A percentile compares a stretch with the other conserved stretches of the same genome.
Evolutionary conservation across 2,888 invertebrate species (phyloP).

Genomic region (Coelopa pilipes): DNA sequence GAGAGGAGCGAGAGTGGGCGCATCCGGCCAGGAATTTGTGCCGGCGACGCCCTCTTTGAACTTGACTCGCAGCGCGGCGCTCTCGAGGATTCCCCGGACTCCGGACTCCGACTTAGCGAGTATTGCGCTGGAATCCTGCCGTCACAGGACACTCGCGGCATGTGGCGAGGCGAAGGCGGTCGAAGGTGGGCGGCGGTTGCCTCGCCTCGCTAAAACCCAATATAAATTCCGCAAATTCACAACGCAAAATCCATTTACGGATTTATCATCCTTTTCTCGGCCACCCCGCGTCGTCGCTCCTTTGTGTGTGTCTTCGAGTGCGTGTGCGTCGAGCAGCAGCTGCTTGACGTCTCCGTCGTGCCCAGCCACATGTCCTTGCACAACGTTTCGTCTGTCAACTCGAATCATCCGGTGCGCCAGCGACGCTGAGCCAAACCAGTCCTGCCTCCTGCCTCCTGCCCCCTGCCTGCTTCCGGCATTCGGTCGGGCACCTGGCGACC

Average conservation of each 20-base stretch:
- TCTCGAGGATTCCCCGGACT: too few relatives aligned
- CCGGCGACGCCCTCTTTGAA: too few relatives aligned
- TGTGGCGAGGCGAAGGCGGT: neutral
- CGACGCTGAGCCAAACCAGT: neutral
- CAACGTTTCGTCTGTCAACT: neutral
- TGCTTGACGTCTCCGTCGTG: neutral
- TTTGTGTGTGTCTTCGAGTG: constrained; percentile 3
- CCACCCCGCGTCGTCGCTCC: constrained; percentile 17
- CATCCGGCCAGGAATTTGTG: too few relatives aligned
- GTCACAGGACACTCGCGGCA: too few relatives aligned
- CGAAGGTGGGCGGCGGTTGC: neutral
- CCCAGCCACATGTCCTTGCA: neutral
- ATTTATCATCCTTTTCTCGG: constrained; percentile 52
- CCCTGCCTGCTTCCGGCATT: neutral
- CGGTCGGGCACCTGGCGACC: too few relatives aligned
- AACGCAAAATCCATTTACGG: constrained; percentile 55
- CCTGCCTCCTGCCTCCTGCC: neutral
- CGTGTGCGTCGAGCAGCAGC: constrained; percentile 8
- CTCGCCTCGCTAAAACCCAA: constrained; percentile 45
- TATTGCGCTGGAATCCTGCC: too few relatives aligned
- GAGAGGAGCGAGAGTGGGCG: too few relatives aligned
- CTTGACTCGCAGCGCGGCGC: too few relatives aligned
- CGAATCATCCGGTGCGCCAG: neutral
- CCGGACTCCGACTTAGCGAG: too few relatives aligned
- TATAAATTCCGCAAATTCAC: constrained; percentile 59